Evolutionary conservation across 1,140 invertebrate species (phyloP), one percentile per base, ranked within the genome.

Genomic region (Brachionus angularis): DNA sequence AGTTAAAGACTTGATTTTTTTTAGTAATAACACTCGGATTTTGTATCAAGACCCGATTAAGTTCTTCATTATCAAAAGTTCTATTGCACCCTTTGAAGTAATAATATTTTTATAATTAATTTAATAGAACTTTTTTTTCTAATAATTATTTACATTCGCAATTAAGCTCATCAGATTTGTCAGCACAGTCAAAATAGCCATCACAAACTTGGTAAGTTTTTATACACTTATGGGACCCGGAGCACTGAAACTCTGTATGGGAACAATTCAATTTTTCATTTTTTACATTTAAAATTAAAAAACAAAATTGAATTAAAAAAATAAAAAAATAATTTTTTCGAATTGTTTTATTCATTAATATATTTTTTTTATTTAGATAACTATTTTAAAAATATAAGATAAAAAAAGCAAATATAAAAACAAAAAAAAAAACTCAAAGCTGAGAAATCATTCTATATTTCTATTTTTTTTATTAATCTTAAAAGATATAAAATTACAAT

Each of bases 111-210:
- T 14, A n/a, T n/a, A n/a, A n/a, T n/a, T n/a, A n/a, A n/a, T n/a
- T n/a, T n/a, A n/a, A n/a, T n/a, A n/a, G n/a, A n/a, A n/a, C n/a
- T n/a, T n/a, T n/a, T n/a, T n/a, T n/a, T n/a, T n/a, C n/a, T n/a
- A n/a, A n/a, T n/a, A n/a, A n/a, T n/a, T n/a, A n/a, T n/a, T 58
- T 58, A 58, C 53, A 58, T 21, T 21, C 25, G 27, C 53, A 58
- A 3, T 21, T 23, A 23, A 10, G 10, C 25, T 58, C 53, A 4
- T 58, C 53, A 12, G 53, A 58, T 10, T 58, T 39, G 18, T 58
- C 53, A 25, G 27, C 1, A 39, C 53, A 58, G 23, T 58, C 53
- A 23, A 23, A 34, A 23, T 58, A 58, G 4, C 53, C 53, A 12
- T 58, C 53, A 39, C 53, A 58, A 14, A 58, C 33, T 58, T 58